Base-by-base conservation (phyloP, 2,888 invertebrate species). In the Lottia scabra region DNA sequence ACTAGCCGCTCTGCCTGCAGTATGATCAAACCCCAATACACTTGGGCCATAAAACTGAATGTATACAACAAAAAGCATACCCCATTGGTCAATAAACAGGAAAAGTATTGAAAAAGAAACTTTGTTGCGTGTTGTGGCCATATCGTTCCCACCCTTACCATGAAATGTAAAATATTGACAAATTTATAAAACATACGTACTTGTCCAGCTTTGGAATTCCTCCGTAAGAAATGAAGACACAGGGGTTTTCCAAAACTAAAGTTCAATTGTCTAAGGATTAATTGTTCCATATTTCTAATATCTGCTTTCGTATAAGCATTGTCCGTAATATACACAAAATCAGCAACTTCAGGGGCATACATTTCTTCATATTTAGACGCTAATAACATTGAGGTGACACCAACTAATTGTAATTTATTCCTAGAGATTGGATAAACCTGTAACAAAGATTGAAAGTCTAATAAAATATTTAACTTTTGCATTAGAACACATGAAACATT, bases 301-400 rank as follows among this genome's bases (percentile, higher is more conserved):
- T 98, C 95, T 2, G 91, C 87, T 83, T 93, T 94, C 4, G 92
- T 92, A 89, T 95, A 98, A 0, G 96, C 93, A 86, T 95, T 93
- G 90, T 97, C 97, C 13, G 97, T 95, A 70, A 98, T 94, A 87
- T 94, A 96, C 16, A 95, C 94, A 90, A 97, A 97, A 90, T 99
- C 98, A 8, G 90, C 91, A 27, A 97, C 92, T 64, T 95, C 95
- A 0, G 98, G 97, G 1, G 95, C 92, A 85, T 94, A 96, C 85
- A 97, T 94, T 91, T 99, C 99, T 90, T 99, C 98, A 85, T 96
- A 98, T 89, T 99, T 99, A 85, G 94, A 93, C 0, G 98, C 97
- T 70, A 98, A 93, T 84, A 96, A 94, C 92, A 98, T 93, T 0
- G 96, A 94, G 0, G 96, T 93, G 0, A 96, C 94, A 4, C 97